phyloP scores from a whole-genome alignment of 92 coral and sea anemone species.

The Umimayanthus chanpuru region DNA sequence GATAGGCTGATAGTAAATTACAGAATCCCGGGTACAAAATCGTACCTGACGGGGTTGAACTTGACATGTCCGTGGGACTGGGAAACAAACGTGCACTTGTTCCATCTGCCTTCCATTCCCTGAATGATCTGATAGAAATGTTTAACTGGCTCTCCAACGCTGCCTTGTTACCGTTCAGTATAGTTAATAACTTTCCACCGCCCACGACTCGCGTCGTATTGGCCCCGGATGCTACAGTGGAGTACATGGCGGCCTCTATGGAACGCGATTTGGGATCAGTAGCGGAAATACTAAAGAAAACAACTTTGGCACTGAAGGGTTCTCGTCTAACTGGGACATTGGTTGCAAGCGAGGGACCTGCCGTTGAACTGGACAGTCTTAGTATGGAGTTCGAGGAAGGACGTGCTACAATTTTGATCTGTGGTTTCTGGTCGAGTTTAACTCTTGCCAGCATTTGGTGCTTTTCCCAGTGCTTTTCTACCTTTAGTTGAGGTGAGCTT shows the following conservation, averaged over 20 bases:
- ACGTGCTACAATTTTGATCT: conserved; percentile 16
- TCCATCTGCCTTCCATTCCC: conserved; percentile 47
- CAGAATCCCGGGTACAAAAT: conserved; percentile 39
- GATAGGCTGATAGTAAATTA: neutral
- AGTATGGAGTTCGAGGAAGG: conserved; percentile 26
- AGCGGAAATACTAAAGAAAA: conserved; percentile 65
- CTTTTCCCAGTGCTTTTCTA: neutral
- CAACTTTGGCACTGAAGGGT: conserved; percentile 51
- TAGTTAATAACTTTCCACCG: conserved; percentile 52
- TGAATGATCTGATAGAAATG: conserved; percentile 60
- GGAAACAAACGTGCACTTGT: conserved; percentile 5
- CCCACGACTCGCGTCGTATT: conserved; percentile 65
- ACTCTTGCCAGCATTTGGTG: conserved; percentile 27
- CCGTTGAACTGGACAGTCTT: neutral
- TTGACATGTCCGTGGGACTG: conserved; percentile 19
- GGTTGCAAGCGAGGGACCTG: conserved; percentile 2
- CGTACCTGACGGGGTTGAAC: conserved; percentile 47
- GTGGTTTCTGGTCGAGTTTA: neutral
- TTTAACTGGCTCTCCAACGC: conserved; percentile 60
- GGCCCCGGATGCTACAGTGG: conserved; percentile 61
- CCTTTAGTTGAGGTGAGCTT: conserved; percentile 20
- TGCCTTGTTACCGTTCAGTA: conserved; percentile 60
- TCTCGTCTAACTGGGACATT: neutral
- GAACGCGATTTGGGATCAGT: conserved; percentile 30
- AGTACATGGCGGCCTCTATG: conserved; percentile 72